Base-by-base conservation (phyloP, 1,140 invertebrate genomes). In the Pseudobourletiella spinata region DNA sequence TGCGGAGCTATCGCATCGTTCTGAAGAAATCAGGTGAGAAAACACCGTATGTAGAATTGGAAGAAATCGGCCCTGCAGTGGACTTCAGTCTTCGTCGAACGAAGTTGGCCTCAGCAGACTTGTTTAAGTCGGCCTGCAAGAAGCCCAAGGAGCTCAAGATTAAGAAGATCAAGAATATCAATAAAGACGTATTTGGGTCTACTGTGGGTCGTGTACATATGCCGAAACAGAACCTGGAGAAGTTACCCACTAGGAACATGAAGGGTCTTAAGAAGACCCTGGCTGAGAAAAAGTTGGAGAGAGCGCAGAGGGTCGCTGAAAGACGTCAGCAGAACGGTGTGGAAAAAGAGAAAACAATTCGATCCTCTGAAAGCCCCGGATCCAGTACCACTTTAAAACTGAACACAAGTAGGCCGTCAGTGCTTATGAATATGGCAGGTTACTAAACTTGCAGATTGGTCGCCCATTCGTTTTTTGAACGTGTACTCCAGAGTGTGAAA, bases 1-100 rank as follows among this genome's bases (percentile, higher is more conserved):
- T 98, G 57, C 78, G 95, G 65, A 95, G 88, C 72, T 98, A 97
- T 65, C 94, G 89, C 77, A 83, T 94, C 57, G 64, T 83, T 48
- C 72, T 98, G 11, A 96, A 96, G 74, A 98, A 98, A 75, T 95
- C 92, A 64, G 91, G 92, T 0, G 83, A 82, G 59, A 83, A 82
- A 72, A 87, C 83, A 62, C 95, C 95, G 6, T 81, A 88, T 66
- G 84, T 96, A 64, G 95, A 98, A 79, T 76, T 98, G 18, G 84
- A 88, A 73, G 93, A 97, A 81, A 93, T 96, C 70, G 94, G 94
- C 30, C 96, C 96, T 46, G 85, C 86, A n/a, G 81, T 93, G 65
- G 89, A 98, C 77, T 86, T 98, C 44, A 79, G 79, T 24, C 72
- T 98, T 1, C 81, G 92, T 63, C 80, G 96, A 69, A 88, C 83